Percentiles rank a stretch among this genome's conserved stretches.
These are phyloP conservation scores for Nesidiocoris tenuis DNA, from an alignment of 2,888 invertebrate species.

Conservation along the genomic window DNA sequence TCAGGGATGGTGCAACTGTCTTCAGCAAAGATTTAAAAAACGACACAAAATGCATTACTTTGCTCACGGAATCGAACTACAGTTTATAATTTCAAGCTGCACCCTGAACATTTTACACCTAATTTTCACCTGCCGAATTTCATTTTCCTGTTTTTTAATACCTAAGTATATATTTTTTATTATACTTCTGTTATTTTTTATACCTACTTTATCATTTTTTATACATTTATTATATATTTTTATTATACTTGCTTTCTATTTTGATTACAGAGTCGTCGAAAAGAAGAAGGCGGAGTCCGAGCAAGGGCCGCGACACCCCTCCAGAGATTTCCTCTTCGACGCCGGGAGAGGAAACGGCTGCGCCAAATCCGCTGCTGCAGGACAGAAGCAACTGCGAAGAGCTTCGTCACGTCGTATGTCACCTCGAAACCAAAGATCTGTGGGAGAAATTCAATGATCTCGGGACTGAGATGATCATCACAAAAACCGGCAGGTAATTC, in stretches of 20 bases:
- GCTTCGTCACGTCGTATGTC: conserved; percentile 65
- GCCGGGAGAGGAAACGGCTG: conserved; percentile 40
- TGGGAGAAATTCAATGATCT: conserved; percentile 79
- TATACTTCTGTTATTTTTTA: neutral
- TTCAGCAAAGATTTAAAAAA: too few species aligned
- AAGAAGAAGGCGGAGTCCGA: conserved; percentile 31
- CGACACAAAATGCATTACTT: too few species aligned
- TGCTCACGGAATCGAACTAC: too few species aligned
- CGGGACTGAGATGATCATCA: conserved; percentile 83
- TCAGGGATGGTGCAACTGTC: too few species aligned
- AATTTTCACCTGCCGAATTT: neutral
- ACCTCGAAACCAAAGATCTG: conserved; percentile 75
- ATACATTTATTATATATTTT: neutral
- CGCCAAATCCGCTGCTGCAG: conserved; percentile 48
- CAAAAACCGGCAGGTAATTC: conserved; percentile 74
- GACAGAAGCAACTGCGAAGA: conserved; percentile 65
- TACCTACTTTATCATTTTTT: neutral
- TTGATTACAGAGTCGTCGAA: conserved; percentile 27
- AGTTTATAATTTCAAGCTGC: too few species aligned
- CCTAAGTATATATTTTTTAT: neutral
- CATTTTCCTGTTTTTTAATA: neutral
- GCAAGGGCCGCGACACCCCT: conserved; percentile 47
- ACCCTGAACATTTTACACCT: too few species aligned
- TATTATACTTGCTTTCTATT: too few species aligned
- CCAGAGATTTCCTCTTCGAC: conserved; percentile 50